A percentile compares a stretch with the other conserved stretches of the same genome.
Conservation (phyloP, 2,888 invertebrate species). For the Exocentrus adspersus region DNA sequence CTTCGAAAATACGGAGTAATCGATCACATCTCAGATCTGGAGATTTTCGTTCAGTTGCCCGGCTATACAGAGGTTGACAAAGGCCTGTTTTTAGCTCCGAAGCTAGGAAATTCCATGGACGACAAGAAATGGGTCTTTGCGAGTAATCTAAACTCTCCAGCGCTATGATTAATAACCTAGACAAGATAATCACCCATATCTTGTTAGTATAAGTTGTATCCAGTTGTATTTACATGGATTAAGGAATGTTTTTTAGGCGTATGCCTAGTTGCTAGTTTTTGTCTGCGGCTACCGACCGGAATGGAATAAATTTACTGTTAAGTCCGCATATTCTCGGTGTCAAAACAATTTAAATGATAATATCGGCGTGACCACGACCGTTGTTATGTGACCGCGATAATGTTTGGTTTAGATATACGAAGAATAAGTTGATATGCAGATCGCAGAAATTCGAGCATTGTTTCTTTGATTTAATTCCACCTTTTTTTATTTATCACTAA, state of each 20-base stretch:
- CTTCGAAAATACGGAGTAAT: slow-evolving; percentile 21
- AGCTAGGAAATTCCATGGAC: slow-evolving; percentile 39
- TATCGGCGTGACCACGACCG: slow-evolving; percentile 18
- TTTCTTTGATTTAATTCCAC: no score
- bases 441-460: not conserved
- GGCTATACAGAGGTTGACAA: slow-evolving; percentile 50
- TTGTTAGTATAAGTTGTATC: slow-evolving; percentile 45
- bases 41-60: slow-evolving; percentile 28
- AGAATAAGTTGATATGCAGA: not conserved
- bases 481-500: no score
- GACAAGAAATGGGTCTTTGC: slow-evolving; percentile 41
- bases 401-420: not conserved
- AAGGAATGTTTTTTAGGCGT: slow-evolving; percentile 24
- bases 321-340: slow-evolving; percentile 36
- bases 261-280: slow-evolving; percentile 18
- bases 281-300: not conserved
- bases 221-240: slow-evolving; percentile 27
- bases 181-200: slow-evolving; percentile 53
- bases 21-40: slow-evolving; percentile 11
- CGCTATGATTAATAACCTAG: slow-evolving; percentile 48
- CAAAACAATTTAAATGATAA: slow-evolving; percentile 34
- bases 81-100: slow-evolving; percentile 41
- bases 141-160: slow-evolving; percentile 44
- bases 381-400: slow-evolving; percentile 14
- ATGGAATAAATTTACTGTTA: slow-evolving; percentile 23